Conservation (phyloP, 2,888 invertebrate genomes). For the Endotricha flammealis region DNA sequence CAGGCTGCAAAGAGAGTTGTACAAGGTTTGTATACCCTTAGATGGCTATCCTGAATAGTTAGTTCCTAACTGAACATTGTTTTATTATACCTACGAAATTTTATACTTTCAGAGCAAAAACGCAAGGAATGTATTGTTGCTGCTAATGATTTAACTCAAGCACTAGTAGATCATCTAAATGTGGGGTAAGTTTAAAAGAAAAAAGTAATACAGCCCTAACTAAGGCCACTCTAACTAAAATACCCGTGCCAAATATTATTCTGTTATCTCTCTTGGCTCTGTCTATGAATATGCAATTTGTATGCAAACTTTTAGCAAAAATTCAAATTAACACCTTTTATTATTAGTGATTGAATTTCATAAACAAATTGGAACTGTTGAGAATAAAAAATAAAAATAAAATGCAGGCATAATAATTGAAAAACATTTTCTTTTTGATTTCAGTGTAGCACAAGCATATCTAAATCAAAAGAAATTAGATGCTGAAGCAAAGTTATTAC, state of each 20-base stretch:
- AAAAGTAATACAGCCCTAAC: too few relatives aligned
- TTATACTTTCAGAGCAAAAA: constrained; percentile 85
- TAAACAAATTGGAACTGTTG: too few relatives aligned
- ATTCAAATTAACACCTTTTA: too few relatives aligned
- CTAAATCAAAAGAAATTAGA: constrained; percentile 98
- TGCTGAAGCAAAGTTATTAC: constrained; percentile 97
- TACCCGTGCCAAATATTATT: too few relatives aligned
- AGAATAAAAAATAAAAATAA: too few relatives aligned
- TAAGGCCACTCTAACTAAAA: too few relatives aligned
- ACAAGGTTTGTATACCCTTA: constrained; percentile 80
- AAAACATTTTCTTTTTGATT: constrained; percentile 29
- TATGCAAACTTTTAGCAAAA: too few relatives aligned
- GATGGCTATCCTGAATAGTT: neutral
- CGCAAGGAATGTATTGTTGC: constrained; percentile 95
- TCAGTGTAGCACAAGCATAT: constrained; percentile 97
- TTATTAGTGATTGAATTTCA: too few relatives aligned
- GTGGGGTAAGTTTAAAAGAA: constrained; percentile 90
- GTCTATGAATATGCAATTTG: too few relatives aligned
- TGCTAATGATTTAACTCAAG: constrained; percentile 94
- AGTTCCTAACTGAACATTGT: neutral
- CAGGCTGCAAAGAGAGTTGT: constrained; percentile 87
- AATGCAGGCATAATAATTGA: constrained; percentile 5
- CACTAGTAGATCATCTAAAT: constrained; percentile 97
- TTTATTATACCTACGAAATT: neutral
- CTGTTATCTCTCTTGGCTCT: too few relatives aligned